These are phyloP conservation scores for Chascanopsetta lugubris DNA, from an alignment of 2,113 vertebrate species.

Conservation along the genomic window DNA sequence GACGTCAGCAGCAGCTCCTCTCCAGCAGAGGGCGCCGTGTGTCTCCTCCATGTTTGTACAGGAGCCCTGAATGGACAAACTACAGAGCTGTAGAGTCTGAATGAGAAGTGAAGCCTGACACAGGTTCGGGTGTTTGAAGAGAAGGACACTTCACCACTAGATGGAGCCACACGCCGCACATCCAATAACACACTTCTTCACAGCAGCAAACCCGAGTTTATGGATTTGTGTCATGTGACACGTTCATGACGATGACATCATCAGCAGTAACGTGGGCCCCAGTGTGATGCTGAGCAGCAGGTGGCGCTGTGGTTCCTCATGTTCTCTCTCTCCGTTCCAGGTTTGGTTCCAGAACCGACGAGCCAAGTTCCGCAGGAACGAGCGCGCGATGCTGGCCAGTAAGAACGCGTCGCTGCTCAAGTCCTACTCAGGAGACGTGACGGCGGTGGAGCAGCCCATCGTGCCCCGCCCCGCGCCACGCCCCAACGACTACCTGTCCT, in stretches of 20 bases:
- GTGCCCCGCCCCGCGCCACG: conserved; percentile 94
- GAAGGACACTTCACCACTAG: too few relatives aligned
- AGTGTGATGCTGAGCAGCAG: too few relatives aligned
- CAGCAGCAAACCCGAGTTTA: too few relatives aligned
- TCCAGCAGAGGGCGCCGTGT: too few relatives aligned
- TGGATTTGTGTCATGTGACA: not conserved
- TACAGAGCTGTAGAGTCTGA: too few relatives aligned
- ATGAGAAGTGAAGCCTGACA: too few relatives aligned
- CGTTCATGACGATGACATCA: not conserved
- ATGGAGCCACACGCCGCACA: too few relatives aligned
- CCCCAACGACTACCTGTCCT: conserved; percentile 96
- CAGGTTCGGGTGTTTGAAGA: too few relatives aligned
- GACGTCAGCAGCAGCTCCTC: too few relatives aligned
- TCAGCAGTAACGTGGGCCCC: not conserved
- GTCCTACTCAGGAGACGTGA: conserved; percentile 95
- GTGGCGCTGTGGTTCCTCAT: not conserved
- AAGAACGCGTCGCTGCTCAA: conserved; percentile 97
- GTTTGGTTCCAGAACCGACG: conserved; percentile 99
- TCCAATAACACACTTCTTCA: too few relatives aligned
- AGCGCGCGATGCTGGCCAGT: conserved; percentile 97
- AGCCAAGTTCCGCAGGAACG: conserved; percentile 96
- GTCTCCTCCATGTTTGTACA: too few relatives aligned
- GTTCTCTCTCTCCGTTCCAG: conserved; percentile 65
- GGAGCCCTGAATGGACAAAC: too few relatives aligned
- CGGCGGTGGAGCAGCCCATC: conserved; percentile 96